Conservation (phyloP, 2,888 invertebrate genomes). For the Corbicula japonica region DNA sequence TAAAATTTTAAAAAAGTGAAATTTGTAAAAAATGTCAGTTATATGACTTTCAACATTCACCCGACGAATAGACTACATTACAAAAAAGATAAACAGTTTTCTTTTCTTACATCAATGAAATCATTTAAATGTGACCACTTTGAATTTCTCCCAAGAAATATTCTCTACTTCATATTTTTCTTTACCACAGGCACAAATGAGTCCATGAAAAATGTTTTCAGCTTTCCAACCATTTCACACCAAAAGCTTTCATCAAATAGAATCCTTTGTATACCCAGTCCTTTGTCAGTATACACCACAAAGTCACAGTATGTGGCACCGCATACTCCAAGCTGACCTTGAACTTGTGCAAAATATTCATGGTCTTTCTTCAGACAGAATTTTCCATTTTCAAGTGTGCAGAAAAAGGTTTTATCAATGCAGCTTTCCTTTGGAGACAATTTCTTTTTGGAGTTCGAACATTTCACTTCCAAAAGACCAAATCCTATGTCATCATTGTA, state of each 20-base stretch:
- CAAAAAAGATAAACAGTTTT: too few species aligned
- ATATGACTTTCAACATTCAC: too few species aligned
- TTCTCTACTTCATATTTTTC: too few species aligned
- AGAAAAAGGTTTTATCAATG: constrained; percentile 13
- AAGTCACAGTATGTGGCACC: constrained; percentile 48
- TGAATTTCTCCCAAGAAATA: too few species aligned
- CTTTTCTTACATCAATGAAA: too few species aligned
- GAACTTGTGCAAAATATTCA: constrained; percentile 51
- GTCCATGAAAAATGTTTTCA: neutral
- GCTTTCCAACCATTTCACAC: neutral
- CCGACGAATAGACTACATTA: too few species aligned
- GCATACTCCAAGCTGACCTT: constrained; percentile 45
- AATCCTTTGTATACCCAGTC: constrained; percentile 35
- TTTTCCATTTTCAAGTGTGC: neutral
- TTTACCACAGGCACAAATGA: constrained; percentile 15
- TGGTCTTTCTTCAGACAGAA: constrained; percentile 34
- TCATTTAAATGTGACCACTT: too few species aligned
- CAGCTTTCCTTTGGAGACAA: constrained; percentile 38
- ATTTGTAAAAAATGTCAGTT: too few species aligned
- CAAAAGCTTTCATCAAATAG: constrained; percentile 8
- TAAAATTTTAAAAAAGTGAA: too few species aligned
- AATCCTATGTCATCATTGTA: constrained; percentile 32
- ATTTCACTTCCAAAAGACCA: constrained; percentile 57
- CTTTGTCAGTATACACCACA: constrained; percentile 45
- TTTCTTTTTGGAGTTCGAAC: constrained; percentile 49